Conservation (phyloP, 2,113 vertebrate species). For the Semicossyphus pulcher region DNA sequence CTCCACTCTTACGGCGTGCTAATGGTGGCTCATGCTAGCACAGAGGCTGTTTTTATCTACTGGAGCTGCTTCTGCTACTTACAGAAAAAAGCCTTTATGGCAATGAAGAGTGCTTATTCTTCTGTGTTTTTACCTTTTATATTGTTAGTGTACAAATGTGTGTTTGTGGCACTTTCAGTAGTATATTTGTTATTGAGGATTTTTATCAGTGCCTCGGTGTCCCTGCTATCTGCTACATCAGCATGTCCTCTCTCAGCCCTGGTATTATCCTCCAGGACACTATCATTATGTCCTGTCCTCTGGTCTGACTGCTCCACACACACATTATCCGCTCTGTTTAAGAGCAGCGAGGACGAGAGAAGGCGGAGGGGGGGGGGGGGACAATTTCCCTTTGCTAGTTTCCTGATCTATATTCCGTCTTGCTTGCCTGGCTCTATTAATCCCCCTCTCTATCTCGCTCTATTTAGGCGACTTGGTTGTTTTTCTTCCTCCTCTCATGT, state of each 20-base stretch:
- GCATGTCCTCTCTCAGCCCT: constrained; percentile 65
- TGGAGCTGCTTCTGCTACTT: constrained; percentile 5
- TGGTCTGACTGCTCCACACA: constrained; percentile 47
- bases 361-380: neutral
- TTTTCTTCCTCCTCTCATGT: constrained; percentile 19
- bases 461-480: neutral
- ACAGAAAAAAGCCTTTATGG: neutral
- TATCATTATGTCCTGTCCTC: constrained; percentile 70
- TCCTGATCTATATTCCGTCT: neutral
- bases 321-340: constrained; percentile 43
- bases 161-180: neutral
- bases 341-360: constrained; percentile 14
- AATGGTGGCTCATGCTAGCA: too few relatives aligned
- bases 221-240: constrained; percentile 60
- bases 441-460: neutral
- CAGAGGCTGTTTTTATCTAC: too few relatives aligned
- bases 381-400: neutral
- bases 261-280: constrained; percentile 68
- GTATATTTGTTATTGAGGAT: constrained; percentile 4
- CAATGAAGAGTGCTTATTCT: neutral
- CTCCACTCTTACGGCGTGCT: too few relatives aligned
- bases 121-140: too few relatives aligned
- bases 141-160: neutral
- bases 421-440: neutral
- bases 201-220: constrained; percentile 38